Conservation (phyloP, 2,888 invertebrate species). For the Parnassius orleans region DNA sequence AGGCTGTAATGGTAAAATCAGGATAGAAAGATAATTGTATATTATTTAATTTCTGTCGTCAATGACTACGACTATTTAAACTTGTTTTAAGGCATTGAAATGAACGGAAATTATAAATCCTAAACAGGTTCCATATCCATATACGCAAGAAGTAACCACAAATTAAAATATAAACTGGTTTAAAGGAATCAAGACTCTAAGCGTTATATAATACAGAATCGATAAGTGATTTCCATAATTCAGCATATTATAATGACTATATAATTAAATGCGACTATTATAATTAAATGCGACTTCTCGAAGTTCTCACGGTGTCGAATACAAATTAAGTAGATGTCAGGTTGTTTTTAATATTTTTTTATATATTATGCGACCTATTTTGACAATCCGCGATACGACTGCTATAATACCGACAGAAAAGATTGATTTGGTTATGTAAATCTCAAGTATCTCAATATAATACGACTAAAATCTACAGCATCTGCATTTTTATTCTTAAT, state of each 20-base stretch:
- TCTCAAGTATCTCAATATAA: too few species aligned
- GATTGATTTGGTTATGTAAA: too few species aligned
- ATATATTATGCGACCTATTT: too few species aligned
- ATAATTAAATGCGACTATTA: constrained; percentile 12
- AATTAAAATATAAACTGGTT: background rate
- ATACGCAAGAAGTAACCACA: constrained; percentile 10
- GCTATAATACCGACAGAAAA: too few species aligned
- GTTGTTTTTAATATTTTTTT: background rate
- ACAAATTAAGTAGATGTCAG: constrained; percentile 23
- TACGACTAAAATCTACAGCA: too few species aligned
- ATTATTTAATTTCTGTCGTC: background rate
- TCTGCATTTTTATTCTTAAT: too few species aligned
- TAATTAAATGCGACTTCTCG: constrained; percentile 11
- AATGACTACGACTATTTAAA: background rate
- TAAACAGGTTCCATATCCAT: constrained; percentile 26
- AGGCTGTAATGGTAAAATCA: too few species aligned
- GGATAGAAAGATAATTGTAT: too few species aligned
- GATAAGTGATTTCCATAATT: background rate
- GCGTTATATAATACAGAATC: background rate
- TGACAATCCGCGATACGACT: too few species aligned
- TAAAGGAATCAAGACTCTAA: constrained; percentile 5
- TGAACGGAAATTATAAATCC: constrained; percentile 29
- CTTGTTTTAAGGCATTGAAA: constrained; percentile 17
- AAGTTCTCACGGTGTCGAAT: constrained; percentile 27
- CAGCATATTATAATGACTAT: constrained; percentile 2